A percentile compares a stretch with the other conserved stretches of the same genome.
These are phyloP conservation scores for Ptilodon capucinus DNA, from an alignment of 2,888 invertebrate genomes.

Conservation along the genomic window DNA sequence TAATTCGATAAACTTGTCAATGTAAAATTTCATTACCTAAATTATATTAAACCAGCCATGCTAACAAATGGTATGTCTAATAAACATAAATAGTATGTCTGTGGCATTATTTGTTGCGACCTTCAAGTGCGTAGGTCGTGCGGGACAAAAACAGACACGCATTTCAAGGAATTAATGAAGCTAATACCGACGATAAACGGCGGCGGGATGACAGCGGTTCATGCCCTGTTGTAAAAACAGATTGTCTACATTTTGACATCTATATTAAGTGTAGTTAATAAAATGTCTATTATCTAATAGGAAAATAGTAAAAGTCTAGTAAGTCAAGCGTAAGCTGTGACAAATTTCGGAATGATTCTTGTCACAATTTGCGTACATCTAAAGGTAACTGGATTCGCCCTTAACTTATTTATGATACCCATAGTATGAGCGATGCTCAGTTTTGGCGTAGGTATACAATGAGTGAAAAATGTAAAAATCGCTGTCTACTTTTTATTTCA, in stretches of 20 bases:
- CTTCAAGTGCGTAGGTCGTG: conserved; percentile 2
- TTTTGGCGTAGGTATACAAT: no score
- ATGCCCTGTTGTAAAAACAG: background rate
- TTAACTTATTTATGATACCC: no score
- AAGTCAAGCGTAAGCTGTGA: no score
- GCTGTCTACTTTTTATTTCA: no score
- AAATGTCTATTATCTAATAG: no score
- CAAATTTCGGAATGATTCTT: no score
- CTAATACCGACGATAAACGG: background rate
- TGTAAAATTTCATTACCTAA: background rate
- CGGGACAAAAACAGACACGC: conserved; percentile 24
- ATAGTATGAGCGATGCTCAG: no score
- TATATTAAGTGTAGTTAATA: no score
- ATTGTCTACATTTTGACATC: background rate
- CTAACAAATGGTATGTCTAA: background rate
- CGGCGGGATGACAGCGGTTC: background rate
- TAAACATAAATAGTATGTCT: background rate
- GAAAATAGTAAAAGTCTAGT: no score
- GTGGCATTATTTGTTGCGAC: background rate
- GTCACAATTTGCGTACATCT: no score
- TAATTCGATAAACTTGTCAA: background rate
- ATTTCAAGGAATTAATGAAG: conserved; percentile 10
- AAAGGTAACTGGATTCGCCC: no score
- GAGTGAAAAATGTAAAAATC: no score
- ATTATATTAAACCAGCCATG: background rate